Conservation (phyloP, 2,797 vertebrate species). For the Natrix natrix region DNA sequence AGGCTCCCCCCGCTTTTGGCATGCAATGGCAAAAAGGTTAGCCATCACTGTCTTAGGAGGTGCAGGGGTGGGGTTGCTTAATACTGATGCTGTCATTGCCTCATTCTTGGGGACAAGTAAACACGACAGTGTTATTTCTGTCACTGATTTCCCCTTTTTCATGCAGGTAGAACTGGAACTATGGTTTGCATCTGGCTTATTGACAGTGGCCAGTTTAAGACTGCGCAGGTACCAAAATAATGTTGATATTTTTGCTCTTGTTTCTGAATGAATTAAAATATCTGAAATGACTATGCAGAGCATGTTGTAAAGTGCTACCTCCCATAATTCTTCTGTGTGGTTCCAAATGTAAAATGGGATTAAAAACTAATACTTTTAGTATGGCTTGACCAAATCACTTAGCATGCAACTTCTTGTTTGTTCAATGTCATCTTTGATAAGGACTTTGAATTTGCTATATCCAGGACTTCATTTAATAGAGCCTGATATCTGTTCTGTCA, state of each 20-base stretch:
- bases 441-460: neutral
- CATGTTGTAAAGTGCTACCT: neutral
- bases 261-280: neutral
- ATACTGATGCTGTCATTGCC: neutral
- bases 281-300: neutral
- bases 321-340: neutral
- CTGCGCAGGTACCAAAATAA: conserved; percentile 80
- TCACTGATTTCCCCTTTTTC: conserved; percentile 26
- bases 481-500: neutral
- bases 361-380: no score
- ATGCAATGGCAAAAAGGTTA: no score
- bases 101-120: neutral
- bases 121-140: neutral
- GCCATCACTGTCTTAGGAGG: neutral
- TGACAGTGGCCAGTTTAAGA: conserved; percentile 86
- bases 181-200: conserved; percentile 92
- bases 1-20: no score
- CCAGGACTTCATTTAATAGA: neutral
- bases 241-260: neutral
- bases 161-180: conserved; percentile 90
- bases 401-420: neutral
- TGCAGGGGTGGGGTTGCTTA: neutral
- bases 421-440: neutral
- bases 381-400: neutral
- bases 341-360: neutral